Conservation (phyloP, 1,140 invertebrate species). For the Drosophila santomea region DNA sequence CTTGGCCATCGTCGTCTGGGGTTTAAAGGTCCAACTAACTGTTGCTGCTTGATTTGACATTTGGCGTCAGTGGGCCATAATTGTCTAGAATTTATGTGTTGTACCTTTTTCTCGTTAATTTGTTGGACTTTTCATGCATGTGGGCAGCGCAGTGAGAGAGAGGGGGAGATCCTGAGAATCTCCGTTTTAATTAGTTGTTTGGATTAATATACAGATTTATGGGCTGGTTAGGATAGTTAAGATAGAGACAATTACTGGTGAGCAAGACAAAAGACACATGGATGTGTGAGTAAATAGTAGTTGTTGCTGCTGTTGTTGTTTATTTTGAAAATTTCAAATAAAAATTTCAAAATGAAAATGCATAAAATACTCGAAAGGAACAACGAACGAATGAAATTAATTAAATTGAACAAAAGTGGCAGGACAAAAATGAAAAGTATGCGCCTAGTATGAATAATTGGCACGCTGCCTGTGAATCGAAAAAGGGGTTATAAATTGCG, state of each 20-base stretch:
- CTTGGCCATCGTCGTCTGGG: slow-evolving; percentile 14
- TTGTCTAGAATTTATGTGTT: slow-evolving; percentile 83
- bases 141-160: slow-evolving; percentile 49
- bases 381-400: slow-evolving; percentile 13
- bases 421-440: slow-evolving; percentile 52
- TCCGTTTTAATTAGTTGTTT: slow-evolving; percentile 74
- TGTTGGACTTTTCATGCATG: slow-evolving; percentile 51
- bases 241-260: slow-evolving; percentile 72
- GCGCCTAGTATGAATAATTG: slow-evolving; percentile 76
- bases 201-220: slow-evolving; percentile 51
- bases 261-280: slow-evolving; percentile 85
- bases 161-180: slow-evolving; percentile 40
- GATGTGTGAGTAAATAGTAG: slow-evolving; percentile 84
- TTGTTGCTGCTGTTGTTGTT: slow-evolving; percentile 44
- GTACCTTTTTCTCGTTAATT: slow-evolving; percentile 81
- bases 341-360: slow-evolving; percentile 68
- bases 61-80: slow-evolving; percentile 83
- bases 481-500: slow-evolving; percentile 19
- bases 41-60: slow-evolving; percentile 82
- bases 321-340: slow-evolving; percentile 17
- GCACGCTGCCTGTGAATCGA: slow-evolving; percentile 41
- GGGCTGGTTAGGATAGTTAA: slow-evolving; percentile 37
- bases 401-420: slow-evolving; percentile 35
- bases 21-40: slow-evolving; percentile 83
- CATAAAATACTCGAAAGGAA: slow-evolving; percentile 38